Evolutionary conservation across 2,113 vertebrate genomes (phyloP), one percentile per base, ranked within the genome.

Genomic region (Sinocyclocheilus grahami): DNA sequence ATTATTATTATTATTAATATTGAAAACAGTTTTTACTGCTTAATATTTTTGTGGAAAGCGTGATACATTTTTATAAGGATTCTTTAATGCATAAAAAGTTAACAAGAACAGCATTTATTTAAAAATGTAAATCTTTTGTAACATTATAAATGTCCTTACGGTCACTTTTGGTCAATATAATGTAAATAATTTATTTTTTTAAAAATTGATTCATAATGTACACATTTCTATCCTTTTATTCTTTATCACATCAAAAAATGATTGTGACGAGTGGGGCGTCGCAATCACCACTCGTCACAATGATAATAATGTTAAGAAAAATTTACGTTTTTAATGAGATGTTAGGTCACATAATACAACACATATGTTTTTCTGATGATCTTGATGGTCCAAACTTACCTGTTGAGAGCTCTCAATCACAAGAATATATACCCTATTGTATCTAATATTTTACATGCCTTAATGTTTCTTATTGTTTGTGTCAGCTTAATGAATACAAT

Each of bases 341-440:
- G 16, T 1, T 16, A 12, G 9, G 9, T 71, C 67, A 71, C 30
- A 33, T 71, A 18, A 33, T 33, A 67, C 30, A 27, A 30, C 13
- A 33, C 48, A 13, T 51, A 53, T 53, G 48, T 3, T 33, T 37
- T 78, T 78, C 18, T 39, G 30, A 9, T 12, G 24, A 55, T 14
- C 3, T 30, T 46, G 3, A 78, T 58, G 20, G 24, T 33, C 82
- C 27, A 78, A 62, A 74, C 91, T 96, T 96, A 98, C 98, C 97
- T 99, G 97, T 77, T 98, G 97, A 89, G 97, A 99, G 89, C 96
- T 99, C 93, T 99, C 97, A 78, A 99, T 99, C 89, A 99, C 98
- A 93, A 99, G 95, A 3, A 97, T 37, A 37, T 37, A 37, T 37
- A 37, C 37, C 37, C 0, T 37, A 53, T 16, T 30, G 24, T 77